Percentiles rank a stretch among this genome's conserved stretches.
These are phyloP conservation scores for Mesorhabditis spiculigera DNA, from an alignment of 2,888 invertebrate species.

Conservation along the genomic window DNA sequence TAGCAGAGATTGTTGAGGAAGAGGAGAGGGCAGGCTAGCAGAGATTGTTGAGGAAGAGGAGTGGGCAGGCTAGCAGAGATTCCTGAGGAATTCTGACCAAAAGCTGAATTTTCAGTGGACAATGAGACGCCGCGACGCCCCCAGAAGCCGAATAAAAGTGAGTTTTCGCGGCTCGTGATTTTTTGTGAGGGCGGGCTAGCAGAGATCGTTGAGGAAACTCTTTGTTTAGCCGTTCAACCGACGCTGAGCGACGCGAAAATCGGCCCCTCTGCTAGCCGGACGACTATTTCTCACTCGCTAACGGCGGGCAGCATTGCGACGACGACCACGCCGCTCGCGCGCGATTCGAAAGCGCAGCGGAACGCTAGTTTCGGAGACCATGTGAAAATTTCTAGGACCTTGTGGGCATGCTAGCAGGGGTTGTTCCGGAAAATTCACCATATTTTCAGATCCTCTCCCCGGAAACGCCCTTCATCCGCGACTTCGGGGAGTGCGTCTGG, in stretches of 20 bases:
- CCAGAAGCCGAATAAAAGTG: no score
- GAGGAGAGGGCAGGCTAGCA: no score
- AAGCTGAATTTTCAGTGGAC: no score
- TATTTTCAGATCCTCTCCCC: neutral
- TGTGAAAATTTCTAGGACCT: neutral
- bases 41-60: no score
- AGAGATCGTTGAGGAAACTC: no score
- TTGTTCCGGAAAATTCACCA: neutral
- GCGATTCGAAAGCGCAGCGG: constrained; percentile 10
- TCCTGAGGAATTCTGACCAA: no score
- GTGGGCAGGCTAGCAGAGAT: no score
- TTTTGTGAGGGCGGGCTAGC: no score
- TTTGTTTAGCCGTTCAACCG: neutral
- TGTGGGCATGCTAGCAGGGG: no score
- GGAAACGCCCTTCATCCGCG: neutral
- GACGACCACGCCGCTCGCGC: neutral
- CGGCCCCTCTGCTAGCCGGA: neutral
- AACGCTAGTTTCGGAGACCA: constrained; percentile 20
- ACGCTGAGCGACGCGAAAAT: neutral
- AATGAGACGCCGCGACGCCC: no score
- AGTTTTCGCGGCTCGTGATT: no score
- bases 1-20: no score
- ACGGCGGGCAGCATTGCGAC: constrained; percentile 13
- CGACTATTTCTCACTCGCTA: constrained; percentile 14
- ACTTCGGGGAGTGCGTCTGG: constrained; percentile 17